These are phyloP conservation scores for Tipula vernalis DNA, from an alignment of 2,888 invertebrate genomes.

Conservation along the genomic window DNA sequence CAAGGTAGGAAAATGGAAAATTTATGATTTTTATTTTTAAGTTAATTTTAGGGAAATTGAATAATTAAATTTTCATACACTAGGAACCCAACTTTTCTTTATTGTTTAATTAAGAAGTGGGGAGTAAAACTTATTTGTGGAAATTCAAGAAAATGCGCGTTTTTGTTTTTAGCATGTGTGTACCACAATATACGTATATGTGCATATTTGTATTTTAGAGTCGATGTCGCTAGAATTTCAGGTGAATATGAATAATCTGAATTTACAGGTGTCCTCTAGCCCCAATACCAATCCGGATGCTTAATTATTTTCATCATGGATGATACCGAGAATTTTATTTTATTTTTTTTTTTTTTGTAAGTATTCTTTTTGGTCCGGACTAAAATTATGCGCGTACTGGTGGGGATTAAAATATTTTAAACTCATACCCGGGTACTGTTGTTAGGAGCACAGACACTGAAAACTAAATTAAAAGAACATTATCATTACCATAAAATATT, in stretches of 20 bases:
- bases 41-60: neutral
- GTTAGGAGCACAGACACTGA: neutral
- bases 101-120: neutral
- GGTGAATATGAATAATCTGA: too few relatives aligned
- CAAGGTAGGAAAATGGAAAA: neutral
- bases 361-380: neutral
- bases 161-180: neutral
- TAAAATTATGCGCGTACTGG: neutral
- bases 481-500: neutral
- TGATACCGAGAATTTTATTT: neutral
- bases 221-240: too few relatives aligned
- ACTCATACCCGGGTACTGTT: neutral
- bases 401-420: neutral
- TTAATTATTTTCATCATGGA: neutral
- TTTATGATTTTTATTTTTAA: slow-evolving; percentile 4
- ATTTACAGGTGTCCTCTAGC: too few relatives aligned
- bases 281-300: neutral
- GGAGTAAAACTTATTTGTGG: neutral
- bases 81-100: neutral
- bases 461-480: neutral
- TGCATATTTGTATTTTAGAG: too few relatives aligned
- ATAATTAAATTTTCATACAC: neutral
- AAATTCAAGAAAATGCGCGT: neutral
- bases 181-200: too few relatives aligned
- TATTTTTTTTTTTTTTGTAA: neutral